A percentile compares a stretch with the other conserved stretches of the same genome.
Evolutionary conservation across 2,797 vertebrate genomes (phyloP).

Genomic region (Silurus lanzhouensis): DNA sequence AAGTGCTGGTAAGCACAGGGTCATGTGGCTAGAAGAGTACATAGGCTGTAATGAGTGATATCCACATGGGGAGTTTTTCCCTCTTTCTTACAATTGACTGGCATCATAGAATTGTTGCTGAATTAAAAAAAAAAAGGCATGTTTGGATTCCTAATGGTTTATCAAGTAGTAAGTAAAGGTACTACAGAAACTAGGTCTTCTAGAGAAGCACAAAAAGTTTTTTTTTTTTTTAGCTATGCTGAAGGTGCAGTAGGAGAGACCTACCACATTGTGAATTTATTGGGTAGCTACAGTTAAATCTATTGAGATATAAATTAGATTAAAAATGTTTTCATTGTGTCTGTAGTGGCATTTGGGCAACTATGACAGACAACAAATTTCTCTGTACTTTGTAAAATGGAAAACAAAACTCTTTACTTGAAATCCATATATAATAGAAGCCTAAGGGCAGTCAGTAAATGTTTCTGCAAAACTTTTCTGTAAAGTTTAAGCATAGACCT

Average conservation of each 20-base stretch:
- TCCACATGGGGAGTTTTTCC: background rate
- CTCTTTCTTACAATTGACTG: background rate
- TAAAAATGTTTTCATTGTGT: background rate
- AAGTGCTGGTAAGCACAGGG: slow-evolving; percentile 32
- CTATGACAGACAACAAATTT: background rate
- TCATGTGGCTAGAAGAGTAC: background rate
- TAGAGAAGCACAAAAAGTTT: background rate
- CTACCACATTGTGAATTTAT: background rate
- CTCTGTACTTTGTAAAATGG: background rate
- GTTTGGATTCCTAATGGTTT: background rate
- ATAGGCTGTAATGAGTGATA: background rate
- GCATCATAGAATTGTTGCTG: background rate
- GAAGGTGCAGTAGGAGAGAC: background rate
- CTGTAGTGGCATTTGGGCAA: background rate
- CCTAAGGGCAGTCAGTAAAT: slow-evolving; percentile 15
- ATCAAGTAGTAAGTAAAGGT: background rate
- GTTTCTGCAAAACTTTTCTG: background rate
- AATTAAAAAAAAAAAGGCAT: background rate
- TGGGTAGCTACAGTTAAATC: background rate
- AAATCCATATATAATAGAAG: background rate
- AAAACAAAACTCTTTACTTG: background rate
- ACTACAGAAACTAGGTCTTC: background rate
- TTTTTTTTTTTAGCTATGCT: background rate
- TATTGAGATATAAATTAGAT: background rate
- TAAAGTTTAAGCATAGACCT: background rate